Base-by-base conservation (phyloP, 2,113 vertebrate species). In the Myotis lucifugus region DNA sequence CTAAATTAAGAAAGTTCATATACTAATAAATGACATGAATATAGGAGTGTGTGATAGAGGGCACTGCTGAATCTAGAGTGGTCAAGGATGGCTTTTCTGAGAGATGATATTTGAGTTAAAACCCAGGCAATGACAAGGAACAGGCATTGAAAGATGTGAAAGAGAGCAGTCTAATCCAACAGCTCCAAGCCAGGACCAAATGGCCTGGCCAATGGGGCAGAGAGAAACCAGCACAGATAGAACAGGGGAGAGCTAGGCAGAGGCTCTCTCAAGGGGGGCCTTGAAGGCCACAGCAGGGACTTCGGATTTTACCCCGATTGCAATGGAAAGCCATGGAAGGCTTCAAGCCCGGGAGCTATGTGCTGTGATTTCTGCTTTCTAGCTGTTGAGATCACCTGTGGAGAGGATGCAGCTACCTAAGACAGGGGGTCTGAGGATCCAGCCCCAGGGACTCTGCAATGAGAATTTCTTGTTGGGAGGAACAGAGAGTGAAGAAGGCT, bases 61-160 rank as follows among this genome's bases (percentile, higher is more conserved):
- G 0, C 27, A 5, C 8, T 42, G 8, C 25, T 85, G 42, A 42
- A 48, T 93, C 8, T 46, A 56, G 21, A 85, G 32, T 66, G 87
- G 37, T 56, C 73, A 90, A 42, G 15, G 15, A 54, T 56, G 34
- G 85, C 25, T 86, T 85, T 95, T 92, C 84, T 89, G 67, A 76
- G 59, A 74, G 23, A 17, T 70, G 21, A 79, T 61, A 66, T 23
- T 81, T 89, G 61, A 83, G 2, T 37, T 88, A 76, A 94, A 42
- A 90, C 14, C 59, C 50, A 92, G 70, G 50, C 29, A 59, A 72
- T 34, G 72, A 73, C 12, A 50, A 85, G 46, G 18, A 95, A 67
- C 9, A 78, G 59, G 19, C 32, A 73, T 3, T 48, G 76, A 84
- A 91, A 67, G 21, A 79, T 48, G 27, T 95, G 29, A 46, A 81